phyloP scores from a whole-genome alignment of 1,140 invertebrate species.

The Adelges cooleyi region DNA sequence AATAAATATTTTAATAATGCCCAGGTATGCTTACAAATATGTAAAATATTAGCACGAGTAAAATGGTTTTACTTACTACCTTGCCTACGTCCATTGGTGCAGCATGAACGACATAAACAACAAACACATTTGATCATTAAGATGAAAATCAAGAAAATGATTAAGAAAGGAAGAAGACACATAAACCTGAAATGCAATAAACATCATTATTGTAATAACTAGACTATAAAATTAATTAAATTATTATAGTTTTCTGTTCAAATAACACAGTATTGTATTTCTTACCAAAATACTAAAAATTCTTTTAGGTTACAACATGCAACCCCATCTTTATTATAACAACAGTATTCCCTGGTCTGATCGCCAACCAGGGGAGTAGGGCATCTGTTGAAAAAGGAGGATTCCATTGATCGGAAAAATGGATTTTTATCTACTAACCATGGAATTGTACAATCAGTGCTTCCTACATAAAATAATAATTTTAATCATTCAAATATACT shows the following conservation, averaged over 20 bases:
- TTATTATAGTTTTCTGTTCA: too few relatives aligned
- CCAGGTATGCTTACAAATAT: too few relatives aligned
- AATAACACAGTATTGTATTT: background rate
- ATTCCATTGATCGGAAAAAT: background rate
- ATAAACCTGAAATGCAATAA: background rate
- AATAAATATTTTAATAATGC: too few relatives aligned
- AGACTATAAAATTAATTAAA: background rate
- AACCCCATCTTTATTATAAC: constrained; percentile 22
- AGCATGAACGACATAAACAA: constrained; percentile 32
- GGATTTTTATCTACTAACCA: constrained; percentile 11
- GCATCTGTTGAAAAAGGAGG: background rate
- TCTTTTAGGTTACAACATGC: constrained; percentile 29
- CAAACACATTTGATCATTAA: constrained; percentile 32
- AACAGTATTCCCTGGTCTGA: constrained; percentile 22
- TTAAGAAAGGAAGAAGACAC: constrained; percentile 18
- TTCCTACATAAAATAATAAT: background rate
- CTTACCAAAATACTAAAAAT: constrained; percentile 22
- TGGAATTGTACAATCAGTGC: constrained; percentile 16
- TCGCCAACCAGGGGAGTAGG: constrained; percentile 17
- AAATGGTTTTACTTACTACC: constrained; percentile 31
- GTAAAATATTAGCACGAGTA: too few relatives aligned
- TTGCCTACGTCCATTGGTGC: constrained; percentile 30
- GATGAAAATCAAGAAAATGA: constrained; percentile 29
- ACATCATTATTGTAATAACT: too few relatives aligned
- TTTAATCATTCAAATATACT: too few relatives aligned